Evolutionary conservation across 2,888 invertebrate genomes (phyloP), one percentile per base, ranked within the genome.

Genomic region (Mesorhabditis sp.): DNA sequence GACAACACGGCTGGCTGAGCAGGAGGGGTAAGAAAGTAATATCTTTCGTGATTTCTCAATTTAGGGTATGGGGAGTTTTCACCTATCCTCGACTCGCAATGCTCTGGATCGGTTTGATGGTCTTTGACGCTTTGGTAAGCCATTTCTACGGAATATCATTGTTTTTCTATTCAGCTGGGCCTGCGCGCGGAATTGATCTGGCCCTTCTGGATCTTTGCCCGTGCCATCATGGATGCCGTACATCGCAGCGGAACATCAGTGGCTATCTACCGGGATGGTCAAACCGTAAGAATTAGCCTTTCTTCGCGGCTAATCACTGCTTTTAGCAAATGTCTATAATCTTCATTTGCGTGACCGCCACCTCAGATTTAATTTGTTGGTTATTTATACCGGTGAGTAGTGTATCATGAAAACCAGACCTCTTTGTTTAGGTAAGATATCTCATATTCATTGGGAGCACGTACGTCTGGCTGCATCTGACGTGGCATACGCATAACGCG

Each of bases 131-230:
- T 45, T n/a, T 80, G 43, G 43, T 43, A 28, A 50, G 69, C 28
- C 4, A 42, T 66, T n/a, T 65, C 5, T 45, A 43, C n/a, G 42
- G 10, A 50, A 15, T 50, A 44, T n/a, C 10, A 66, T 45, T 44
- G 45, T 15, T 13, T 65, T 65, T 7, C 7, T 41, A n/a, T 62
- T 89, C 92, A 95, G 89, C 89, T 95, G 89, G 96, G 96, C 89
- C 95, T 97, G 89, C 92, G 97, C 86, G 95, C 97, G 89, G 97
- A 97, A 90, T 95, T 95, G 89, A 90, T 97, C 86, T 97, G 95
- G 95, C 96, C 97, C 69, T 94, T 96, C 89, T 96, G 95, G 93
- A 91, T 97, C 85, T 90, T 97, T 86, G 89, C 95, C 82, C 91
- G 95, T 88, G 94, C 94, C 87, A 92, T 95, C 83, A 93, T 95